Evolutionary conservation across 2,797 vertebrate genomes (phyloP).

Genomic region (Ciconia nigra): DNA sequence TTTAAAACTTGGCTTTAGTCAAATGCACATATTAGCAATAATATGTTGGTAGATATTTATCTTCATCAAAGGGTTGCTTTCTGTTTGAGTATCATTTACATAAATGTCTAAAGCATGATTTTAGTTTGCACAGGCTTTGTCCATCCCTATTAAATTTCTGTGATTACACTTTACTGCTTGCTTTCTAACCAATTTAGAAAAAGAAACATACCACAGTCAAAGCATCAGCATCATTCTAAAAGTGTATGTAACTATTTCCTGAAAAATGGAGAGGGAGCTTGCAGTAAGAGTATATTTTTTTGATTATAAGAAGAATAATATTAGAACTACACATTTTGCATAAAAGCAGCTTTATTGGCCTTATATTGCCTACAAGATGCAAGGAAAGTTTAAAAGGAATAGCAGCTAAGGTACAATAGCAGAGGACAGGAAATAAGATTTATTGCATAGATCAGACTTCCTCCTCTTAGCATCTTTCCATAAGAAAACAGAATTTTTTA

Average conservation of each 20-base stretch:
- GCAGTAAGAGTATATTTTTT: neutral
- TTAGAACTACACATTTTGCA: neutral
- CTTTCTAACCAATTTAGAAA: neutral
- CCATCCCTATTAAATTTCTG: neutral
- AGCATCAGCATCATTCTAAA: neutral
- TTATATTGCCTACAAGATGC: constrained; percentile 39
- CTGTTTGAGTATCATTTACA: neutral
- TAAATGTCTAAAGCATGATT: neutral
- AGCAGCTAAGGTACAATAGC: neutral
- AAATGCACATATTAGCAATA: neutral
- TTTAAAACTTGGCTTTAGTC: neutral
- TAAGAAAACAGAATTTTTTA: neutral
- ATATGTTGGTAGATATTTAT: neutral
- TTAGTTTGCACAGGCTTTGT: neutral
- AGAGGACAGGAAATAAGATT: constrained; percentile 22
- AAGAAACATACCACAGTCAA: neutral
- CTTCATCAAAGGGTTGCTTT: neutral
- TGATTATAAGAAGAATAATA: neutral
- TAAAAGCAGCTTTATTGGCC: constrained; percentile 32
- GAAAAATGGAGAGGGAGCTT: neutral
- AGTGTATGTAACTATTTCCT: neutral
- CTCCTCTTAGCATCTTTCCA: neutral
- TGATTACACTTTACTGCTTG: neutral
- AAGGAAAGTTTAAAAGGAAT: constrained; percentile 56
- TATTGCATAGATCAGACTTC: neutral